phyloP scores from a whole-genome alignment of 2,113 vertebrate genomes.

The Glareola pratincola region DNA sequence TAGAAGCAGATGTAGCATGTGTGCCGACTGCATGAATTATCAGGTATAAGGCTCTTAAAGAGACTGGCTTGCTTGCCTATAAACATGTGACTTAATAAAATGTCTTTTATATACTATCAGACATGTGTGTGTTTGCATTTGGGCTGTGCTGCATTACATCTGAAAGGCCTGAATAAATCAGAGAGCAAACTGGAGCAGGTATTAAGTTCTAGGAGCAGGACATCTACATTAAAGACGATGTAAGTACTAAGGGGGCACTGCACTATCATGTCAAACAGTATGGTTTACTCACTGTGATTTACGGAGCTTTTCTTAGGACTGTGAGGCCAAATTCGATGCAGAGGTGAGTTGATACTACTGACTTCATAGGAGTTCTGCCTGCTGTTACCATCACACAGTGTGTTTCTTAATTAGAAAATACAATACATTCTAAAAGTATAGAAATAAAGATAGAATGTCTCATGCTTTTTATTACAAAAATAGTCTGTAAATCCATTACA shows the following conservation, averaged over 20 bases:
- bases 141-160: background rate
- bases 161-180: background rate
- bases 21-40: background rate
- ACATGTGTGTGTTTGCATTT: background rate
- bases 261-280: background rate
- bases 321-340: background rate
- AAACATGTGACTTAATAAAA: constrained; percentile 30
- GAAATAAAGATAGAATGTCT: background rate
- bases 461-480: background rate
- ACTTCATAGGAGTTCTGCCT: background rate
- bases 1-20: constrained; percentile 16
- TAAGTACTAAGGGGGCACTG: background rate
- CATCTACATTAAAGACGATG: background rate
- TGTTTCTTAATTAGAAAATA: background rate
- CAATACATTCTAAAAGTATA: background rate
- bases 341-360: background rate
- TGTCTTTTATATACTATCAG: background rate
- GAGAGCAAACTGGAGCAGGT: background rate
- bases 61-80: background rate
- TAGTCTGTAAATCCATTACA: background rate
- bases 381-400: background rate
- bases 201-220: background rate
- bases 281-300: background rate
- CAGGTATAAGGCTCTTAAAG: constrained; percentile 12
- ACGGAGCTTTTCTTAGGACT: background rate